Conservation (phyloP, 2,113 vertebrate species). For the Gambusia holbrooki region DNA sequence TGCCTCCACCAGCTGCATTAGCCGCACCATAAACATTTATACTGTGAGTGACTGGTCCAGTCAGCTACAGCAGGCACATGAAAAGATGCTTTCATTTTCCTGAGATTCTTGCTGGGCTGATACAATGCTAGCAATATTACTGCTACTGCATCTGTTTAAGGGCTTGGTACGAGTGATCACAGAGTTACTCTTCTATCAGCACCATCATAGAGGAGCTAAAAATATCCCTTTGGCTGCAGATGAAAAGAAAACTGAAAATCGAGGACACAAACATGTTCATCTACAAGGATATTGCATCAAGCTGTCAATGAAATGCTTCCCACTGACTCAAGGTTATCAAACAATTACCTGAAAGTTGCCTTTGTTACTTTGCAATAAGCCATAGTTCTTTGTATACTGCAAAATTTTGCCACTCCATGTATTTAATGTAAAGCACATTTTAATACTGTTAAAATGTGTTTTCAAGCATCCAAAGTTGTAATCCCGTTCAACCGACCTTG, state of each 20-base stretch:
- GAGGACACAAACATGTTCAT: background rate
- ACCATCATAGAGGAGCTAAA: constrained; percentile 39
- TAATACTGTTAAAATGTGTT: background rate
- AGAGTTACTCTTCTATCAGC: constrained; percentile 37
- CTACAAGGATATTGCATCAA: background rate
- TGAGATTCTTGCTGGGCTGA: constrained; percentile 19
- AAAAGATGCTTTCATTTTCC: background rate
- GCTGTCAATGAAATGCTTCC: background rate
- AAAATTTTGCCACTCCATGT: background rate
- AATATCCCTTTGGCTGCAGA: constrained; percentile 13
- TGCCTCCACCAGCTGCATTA: constrained; percentile 34
- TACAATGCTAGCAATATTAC: constrained; percentile 10
- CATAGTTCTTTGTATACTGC: too few species aligned
- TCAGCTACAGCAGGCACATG: constrained; percentile 3
- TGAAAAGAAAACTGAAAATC: constrained; percentile 1
- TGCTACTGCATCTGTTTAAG: background rate
- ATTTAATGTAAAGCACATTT: background rate
- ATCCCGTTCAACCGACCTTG: too few species aligned
- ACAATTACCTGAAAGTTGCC: background rate
- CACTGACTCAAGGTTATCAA: constrained; percentile 2
- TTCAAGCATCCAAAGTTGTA: too few species aligned
- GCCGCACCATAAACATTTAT: constrained; percentile 63
- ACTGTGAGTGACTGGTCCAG: constrained; percentile 20
- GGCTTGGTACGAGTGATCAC: constrained; percentile 21
- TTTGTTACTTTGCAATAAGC: constrained; percentile 5